Base-by-base conservation (phyloP, 1,140 invertebrate genomes). In the Magallana ariakensis region DNA sequence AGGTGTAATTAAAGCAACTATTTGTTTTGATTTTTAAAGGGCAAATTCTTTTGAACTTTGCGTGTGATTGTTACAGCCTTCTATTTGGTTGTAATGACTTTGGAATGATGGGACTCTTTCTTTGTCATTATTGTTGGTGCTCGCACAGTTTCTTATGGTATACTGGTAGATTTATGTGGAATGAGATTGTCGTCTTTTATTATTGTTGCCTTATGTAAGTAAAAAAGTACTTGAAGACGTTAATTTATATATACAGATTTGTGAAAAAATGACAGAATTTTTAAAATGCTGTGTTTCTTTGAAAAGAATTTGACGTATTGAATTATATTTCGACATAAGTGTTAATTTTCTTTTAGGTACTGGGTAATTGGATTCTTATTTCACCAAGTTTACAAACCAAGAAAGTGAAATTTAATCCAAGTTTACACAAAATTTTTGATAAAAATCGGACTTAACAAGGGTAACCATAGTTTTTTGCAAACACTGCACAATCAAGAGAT, bases 1-100 rank as follows among this genome's bases (percentile, higher is more conserved):
- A 75, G 22, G 15, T 26, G 33, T 26, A 22, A 75, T 75, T 75
- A 75, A 9, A 75, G 66, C 33, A 26, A 4, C 11, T 22, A 75
- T 26, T 75, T 75, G 26, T 75, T 75, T 75, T 75, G 22, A 75
- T 75, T 75, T 75, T 75, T 75, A 75, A 75, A 75, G 66, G 66
- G 66, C 66, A 75, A 75, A 75, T 26, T 75, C 9, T 11, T 75
- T 75, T 75, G 66, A 75, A 75, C 66, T 75, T 75, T 75, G 11
- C 33, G 7, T 1, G 13, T 19, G 22, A 19, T 75, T 26, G 10
- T 75, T 75, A 75, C 22, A 75, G 19, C 33, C 33, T 13, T 75
- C 10, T 26, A 13, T 26, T 22, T 8, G 22, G 22, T 75, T 13
- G 66, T 75, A 75, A 75, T 75, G 22, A 75, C 33, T 75, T 26